Evolutionary conservation across 2,888 invertebrate species (phyloP).

Genomic region (Pollenia amentaria): DNA sequence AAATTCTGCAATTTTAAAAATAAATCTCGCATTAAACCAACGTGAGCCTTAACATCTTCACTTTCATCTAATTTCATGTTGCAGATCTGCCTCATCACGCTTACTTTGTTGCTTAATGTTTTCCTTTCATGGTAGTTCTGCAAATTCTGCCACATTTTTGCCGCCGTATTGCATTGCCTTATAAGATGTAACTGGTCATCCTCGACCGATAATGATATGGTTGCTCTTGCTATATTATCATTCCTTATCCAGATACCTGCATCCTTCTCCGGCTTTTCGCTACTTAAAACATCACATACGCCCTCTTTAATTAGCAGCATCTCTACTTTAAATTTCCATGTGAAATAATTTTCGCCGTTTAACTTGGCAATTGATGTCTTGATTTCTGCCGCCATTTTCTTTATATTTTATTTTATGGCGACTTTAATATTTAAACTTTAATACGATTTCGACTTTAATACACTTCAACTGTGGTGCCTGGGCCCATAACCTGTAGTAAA

Average conservation of each 20-base stretch:
- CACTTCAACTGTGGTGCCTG: conserved; percentile 6
- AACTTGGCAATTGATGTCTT: conserved; percentile 14
- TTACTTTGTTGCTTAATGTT: conserved; percentile 3
- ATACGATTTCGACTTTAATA: no score
- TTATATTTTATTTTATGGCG: background rate
- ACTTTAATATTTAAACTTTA: no score
- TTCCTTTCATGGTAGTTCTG: conserved; percentile 9
- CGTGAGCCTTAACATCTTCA: background rate
- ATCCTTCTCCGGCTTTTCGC: background rate
- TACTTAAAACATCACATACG: conserved; percentile 16
- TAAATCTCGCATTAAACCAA: no score
- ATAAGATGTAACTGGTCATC: background rate
- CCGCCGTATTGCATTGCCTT: background rate
- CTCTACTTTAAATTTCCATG: conserved; percentile 3
- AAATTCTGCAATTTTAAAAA: no score
- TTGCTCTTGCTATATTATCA: conserved; percentile 1
- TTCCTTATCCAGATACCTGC: background rate
- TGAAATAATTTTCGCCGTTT: conserved; percentile 19
- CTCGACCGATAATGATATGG: background rate
- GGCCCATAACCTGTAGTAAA: conserved; percentile 39
- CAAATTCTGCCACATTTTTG: background rate
- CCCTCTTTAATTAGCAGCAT: conserved; percentile 28
- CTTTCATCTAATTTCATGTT: no score
- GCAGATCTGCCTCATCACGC: conserved; percentile 4
- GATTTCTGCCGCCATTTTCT: conserved; percentile 21